Percentiles rank a stretch among this genome's conserved stretches.
These are phyloP conservation scores for Triplophysa yarkandensis DNA, from an alignment of 2,797 vertebrate genomes.

Conservation along the genomic window DNA sequence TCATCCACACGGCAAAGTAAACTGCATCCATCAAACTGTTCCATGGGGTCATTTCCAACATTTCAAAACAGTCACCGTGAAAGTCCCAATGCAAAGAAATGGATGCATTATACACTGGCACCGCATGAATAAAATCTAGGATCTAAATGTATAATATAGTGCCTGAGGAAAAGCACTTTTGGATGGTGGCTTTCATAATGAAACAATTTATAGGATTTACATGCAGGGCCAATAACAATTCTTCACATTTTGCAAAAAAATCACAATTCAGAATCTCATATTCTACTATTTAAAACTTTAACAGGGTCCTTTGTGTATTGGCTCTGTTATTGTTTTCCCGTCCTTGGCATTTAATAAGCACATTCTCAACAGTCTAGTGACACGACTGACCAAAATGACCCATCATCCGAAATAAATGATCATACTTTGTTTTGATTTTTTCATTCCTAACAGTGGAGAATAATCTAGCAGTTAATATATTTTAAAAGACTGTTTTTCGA, in stretches of 20 bases:
- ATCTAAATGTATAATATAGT: background rate
- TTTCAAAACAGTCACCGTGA: background rate
- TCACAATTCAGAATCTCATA: background rate
- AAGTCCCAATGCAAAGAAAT: background rate
- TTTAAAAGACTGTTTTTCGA: conserved; percentile 56
- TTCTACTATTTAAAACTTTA: conserved; percentile 14
- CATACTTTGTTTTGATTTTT: background rate
- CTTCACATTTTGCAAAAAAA: background rate
- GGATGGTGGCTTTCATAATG: background rate
- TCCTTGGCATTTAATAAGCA: background rate
- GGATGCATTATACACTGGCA: background rate
- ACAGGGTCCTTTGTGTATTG: background rate
- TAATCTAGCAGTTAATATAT: conserved; percentile 59
- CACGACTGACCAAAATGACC: background rate
- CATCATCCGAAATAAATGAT: background rate
- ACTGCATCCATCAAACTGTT: background rate
- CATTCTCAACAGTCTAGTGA: background rate
- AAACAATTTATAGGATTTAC: background rate
- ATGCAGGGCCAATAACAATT: background rate
- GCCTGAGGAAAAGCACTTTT: background rate
- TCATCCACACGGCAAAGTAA: background rate
- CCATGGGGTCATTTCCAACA: background rate
- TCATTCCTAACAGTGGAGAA: conserved; percentile 36
- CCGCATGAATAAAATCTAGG: background rate
- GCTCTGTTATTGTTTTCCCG: conserved; percentile 9